These are phyloP conservation scores for Onychomys leucogaster DNA, from an alignment of 2,797 vertebrate genomes.

Conservation along the genomic window DNA sequence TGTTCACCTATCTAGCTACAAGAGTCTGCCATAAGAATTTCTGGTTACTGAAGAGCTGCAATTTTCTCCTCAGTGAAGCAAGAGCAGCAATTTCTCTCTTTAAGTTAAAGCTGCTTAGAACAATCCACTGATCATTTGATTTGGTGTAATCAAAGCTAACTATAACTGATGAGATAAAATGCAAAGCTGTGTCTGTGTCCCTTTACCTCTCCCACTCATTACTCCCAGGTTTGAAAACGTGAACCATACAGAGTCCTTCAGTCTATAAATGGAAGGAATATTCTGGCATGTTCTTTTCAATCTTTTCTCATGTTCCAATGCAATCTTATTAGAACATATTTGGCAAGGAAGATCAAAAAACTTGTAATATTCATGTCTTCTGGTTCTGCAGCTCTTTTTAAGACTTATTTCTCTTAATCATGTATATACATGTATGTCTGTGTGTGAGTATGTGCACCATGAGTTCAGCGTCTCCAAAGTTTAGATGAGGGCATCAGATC, in stretches of 20 bases:
- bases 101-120: slow-evolving; percentile 53
- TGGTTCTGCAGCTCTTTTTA: neutral
- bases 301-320: neutral
- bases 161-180: slow-evolving; percentile 19
- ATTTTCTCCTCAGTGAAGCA: slow-evolving; percentile 59
- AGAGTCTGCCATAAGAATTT: neutral
- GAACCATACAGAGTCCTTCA: neutral
- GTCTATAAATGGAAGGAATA: slow-evolving; percentile 1
- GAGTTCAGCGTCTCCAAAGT: neutral
- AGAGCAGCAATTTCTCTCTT: slow-evolving; percentile 43
- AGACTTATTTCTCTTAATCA: neutral
- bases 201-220: neutral
- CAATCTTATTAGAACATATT: neutral
- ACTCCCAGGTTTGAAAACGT: neutral
- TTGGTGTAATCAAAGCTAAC: slow-evolving; percentile 13
- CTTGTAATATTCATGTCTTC: neutral
- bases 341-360: slow-evolving; percentile 28
- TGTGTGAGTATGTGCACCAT: neutral
- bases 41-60: neutral
- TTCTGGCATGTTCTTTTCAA: neutral
- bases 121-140: neutral
- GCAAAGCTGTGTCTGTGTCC: neutral
- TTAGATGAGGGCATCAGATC: neutral
- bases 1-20: neutral
- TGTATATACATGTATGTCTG: neutral